A percentile compares a stretch with the other conserved stretches of the same genome.
These are phyloP conservation scores for Cepaea hortensis DNA, from an alignment of 2,888 invertebrate species.

Conservation along the genomic window DNA sequence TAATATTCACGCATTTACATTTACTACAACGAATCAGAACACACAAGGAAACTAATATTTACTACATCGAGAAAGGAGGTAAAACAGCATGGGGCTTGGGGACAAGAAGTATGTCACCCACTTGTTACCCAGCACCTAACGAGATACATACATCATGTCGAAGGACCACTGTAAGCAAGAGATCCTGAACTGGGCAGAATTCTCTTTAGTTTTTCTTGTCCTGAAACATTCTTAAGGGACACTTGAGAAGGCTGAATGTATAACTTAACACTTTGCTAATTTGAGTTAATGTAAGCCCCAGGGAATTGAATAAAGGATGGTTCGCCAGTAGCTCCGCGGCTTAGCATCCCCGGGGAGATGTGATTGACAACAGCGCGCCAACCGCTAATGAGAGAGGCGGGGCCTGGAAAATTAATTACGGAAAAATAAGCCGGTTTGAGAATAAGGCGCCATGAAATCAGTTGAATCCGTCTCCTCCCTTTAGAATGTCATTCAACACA, in stretches of 20 bases:
- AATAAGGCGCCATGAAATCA: conserved; percentile 7
- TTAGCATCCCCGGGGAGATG: conserved; percentile 34
- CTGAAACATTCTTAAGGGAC: neutral
- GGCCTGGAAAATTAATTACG: conserved; percentile 45
- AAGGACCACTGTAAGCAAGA: neutral
- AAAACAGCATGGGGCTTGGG: no score
- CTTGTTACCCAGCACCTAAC: no score
- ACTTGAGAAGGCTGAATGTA: conserved; percentile 17
- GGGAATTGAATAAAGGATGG: conserved; percentile 43
- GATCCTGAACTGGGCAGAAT: no score
- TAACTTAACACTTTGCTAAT: conserved; percentile 32
- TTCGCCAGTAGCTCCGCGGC: conserved; percentile 19
- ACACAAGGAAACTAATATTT: no score
- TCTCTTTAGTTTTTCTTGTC: neutral
- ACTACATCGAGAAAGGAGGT: no score
- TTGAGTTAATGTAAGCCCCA: conserved; percentile 6
- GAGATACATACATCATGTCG: no score
- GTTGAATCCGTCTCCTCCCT: neutral
- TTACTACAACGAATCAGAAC: no score
- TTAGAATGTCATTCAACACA: conserved; percentile 1
- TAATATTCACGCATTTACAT: no score
- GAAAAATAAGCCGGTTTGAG: conserved; percentile 43
- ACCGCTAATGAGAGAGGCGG: conserved; percentile 45
- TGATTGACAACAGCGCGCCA: conserved; percentile 44
- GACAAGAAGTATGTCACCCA: no score